Conservation (phyloP, 2,113 vertebrate genomes). For the Mystacornis crossleyi region DNA sequence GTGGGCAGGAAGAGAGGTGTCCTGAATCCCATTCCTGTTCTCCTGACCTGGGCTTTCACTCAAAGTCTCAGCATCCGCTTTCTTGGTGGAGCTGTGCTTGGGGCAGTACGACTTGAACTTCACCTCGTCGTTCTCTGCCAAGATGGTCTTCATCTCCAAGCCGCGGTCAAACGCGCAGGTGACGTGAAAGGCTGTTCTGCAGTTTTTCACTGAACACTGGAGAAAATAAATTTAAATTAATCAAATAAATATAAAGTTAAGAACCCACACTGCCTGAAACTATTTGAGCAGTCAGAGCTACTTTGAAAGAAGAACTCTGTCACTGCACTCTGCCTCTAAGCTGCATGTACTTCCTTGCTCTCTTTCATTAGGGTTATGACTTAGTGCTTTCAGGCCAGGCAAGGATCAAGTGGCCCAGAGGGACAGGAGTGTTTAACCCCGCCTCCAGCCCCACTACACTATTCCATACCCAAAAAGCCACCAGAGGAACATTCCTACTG, state of each 20-base stretch:
- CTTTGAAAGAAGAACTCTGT: not conserved
- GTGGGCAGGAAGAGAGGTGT: constrained; percentile 15
- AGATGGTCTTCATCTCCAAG: constrained; percentile 94
- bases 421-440: not conserved
- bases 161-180: constrained; percentile 90
- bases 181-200: constrained; percentile 94
- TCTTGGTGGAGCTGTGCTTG: constrained; percentile 84
- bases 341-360: not conserved
- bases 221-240: not conserved
- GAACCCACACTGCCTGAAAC: not conserved
- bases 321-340: rapidly evolving
- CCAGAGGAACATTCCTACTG: not conserved
- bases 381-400: not conserved
- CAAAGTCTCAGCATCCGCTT: constrained; percentile 30
- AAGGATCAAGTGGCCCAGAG: not conserved
- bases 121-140: constrained; percentile 93
- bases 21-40: constrained; percentile 54
- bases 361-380: not conserved
- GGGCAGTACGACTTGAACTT: constrained; percentile 98
- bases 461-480: not conserved
- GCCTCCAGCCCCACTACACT: not conserved
- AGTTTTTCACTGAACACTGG: constrained; percentile 96
- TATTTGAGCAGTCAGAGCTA: not conserved
- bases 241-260: not conserved
- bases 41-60: constrained; percentile 60